A percentile compares a stretch with the other conserved stretches of the same genome.
Conservation (phyloP, 1,140 invertebrate genomes). For the Pinna nobilis region DNA sequence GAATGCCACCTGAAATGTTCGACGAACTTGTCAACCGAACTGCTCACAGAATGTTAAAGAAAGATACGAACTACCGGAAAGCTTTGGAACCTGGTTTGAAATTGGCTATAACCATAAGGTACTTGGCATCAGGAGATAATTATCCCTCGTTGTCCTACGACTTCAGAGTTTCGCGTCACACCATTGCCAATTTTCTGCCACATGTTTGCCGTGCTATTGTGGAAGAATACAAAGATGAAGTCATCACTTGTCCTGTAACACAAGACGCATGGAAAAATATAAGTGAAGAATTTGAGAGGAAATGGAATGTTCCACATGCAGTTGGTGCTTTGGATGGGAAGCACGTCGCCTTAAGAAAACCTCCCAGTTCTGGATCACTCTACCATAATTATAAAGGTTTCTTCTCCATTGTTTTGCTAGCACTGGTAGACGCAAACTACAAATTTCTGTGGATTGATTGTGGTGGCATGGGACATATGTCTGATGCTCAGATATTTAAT, state of each 20-base stretch:
- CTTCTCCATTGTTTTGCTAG: constrained; percentile 37
- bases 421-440: constrained; percentile 46
- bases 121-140: constrained; percentile 12
- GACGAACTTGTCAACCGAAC: constrained; percentile 19
- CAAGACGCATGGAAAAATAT: constrained; percentile 38
- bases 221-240: constrained; percentile 40
- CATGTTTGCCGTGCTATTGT: constrained; percentile 39
- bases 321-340: constrained; percentile 50
- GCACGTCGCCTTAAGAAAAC: constrained; percentile 36
- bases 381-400: constrained; percentile 46
- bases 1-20: constrained; percentile 20
- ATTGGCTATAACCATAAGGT: background rate
- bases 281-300: constrained; percentile 27
- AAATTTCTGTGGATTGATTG: constrained; percentile 44
- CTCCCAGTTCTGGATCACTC: constrained; percentile 27
- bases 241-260: constrained; percentile 21
- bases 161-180: constrained; percentile 36
- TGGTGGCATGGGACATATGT: constrained; percentile 40
- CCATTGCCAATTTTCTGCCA: constrained; percentile 26
- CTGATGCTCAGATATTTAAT: constrained; percentile 47
- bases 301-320: constrained; percentile 50
- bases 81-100: constrained; percentile 12
- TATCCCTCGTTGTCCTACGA: constrained; percentile 19
- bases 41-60: background rate
- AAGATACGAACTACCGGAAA: constrained; percentile 10